Base-by-base conservation (phyloP, 2,888 invertebrate genomes). In the Limnephilus marmoratus region DNA sequence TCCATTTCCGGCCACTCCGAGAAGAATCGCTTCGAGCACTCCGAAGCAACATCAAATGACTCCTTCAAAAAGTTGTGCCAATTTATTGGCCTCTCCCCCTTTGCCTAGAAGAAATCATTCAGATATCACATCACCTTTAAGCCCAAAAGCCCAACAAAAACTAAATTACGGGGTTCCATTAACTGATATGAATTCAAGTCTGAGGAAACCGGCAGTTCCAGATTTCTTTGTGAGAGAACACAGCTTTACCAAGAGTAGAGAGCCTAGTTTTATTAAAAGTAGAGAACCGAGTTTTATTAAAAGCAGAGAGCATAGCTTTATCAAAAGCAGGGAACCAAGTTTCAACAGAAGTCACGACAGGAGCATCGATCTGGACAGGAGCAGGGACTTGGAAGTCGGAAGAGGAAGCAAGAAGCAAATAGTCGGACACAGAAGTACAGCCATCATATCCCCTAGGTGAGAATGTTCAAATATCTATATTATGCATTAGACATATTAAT, bases 121-220 rank as follows among this genome's bases (percentile, higher is more conserved):
- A 93, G 31, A 93, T 94, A 18, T 94, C 94, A 12, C 94, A 94
- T 45, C 94, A 94, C 85, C 96, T 0, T 95, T 96, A 3, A 96
- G 96, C 0, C 96, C 96, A 0, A 96, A 96, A 95, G 97, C 96
- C 0, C 96, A 96, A 91, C 97, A 97, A 94, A 97, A 97, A 90
- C 94, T 97, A 11, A 97, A 96, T 93, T 97, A 97, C 93, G 96
- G 96, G 0, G 86, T 85, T 85, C 49, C 81, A 86, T 18, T 34
- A 13, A 37, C 90, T 11, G 92, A 92, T n/a, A 68, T 68, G 24
- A 85, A 24, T 34, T 87, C 34, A 13, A 90, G 34, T 86, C 29
- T 92, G 5, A 45, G 82, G 68, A 95, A 3, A 94, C 95, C 83
- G 95, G 34, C 88, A 37, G 80, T 45, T n/a, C 90, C 95, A 31